Evolutionary conservation across 2,797 vertebrate genomes (phyloP).

Genomic region (Anniella stebbinsi): DNA sequence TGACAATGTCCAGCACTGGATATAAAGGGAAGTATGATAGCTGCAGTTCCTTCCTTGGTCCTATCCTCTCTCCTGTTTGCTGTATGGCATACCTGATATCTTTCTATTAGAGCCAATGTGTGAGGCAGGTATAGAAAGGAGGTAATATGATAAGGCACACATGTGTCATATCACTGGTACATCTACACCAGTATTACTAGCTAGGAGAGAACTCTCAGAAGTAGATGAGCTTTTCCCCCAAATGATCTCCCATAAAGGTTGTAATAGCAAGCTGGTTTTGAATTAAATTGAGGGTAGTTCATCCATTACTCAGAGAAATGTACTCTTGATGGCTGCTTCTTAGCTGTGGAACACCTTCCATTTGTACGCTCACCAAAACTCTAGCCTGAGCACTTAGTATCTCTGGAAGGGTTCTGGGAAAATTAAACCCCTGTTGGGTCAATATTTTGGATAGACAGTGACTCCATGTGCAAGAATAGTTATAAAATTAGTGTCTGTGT

Average conservation of each 20-base stretch:
- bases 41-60: too few relatives aligned
- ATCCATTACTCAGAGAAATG: neutral
- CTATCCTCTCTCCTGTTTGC: too few relatives aligned
- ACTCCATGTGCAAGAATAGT: too few relatives aligned
- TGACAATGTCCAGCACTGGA: too few relatives aligned
- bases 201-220: neutral
- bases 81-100: neutral
- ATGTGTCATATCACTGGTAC: neutral
- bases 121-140: neutral
- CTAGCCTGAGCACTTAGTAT: too few relatives aligned
- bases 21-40: too few relatives aligned
- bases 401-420: too few relatives aligned
- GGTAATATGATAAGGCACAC: neutral
- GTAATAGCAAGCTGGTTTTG: neutral
- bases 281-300: neutral
- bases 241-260: neutral
- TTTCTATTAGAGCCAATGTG: neutral
- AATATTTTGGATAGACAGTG: too few relatives aligned
- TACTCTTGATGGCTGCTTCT: neutral
- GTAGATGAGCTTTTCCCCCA: neutral
- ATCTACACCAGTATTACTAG: neutral
- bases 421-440: too few relatives aligned
- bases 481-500: too few relatives aligned
- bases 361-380: too few relatives aligned
- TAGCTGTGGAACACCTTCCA: neutral